Base-by-base conservation (phyloP, 2,797 vertebrate genomes). In the Mormyrops boulengeri region DNA sequence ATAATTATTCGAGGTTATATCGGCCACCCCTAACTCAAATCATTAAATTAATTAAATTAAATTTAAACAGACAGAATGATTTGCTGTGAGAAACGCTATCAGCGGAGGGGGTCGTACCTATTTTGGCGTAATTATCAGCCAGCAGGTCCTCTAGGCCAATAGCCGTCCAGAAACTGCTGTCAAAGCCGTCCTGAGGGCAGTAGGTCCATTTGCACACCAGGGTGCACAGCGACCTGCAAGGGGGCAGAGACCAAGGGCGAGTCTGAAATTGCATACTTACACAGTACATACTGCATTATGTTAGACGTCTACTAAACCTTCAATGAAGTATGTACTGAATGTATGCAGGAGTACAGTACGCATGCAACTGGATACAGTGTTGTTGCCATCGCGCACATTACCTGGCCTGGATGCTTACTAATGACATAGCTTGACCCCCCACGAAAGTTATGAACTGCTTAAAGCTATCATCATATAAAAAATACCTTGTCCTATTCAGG, bases 181-280 rank as follows among this genome's bases (percentile, higher is more conserved):
- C 96, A 98, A 98, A 99, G 85, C 98, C 98, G 19, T 93, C 94
- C 49, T 97, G 95, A 53, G 97, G 94, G 0, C 96, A 97, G 89
- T 98, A 99, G 0, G 97, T 98, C 98, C 98, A 99, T 91, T 99
- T 99, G 93, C 98, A 99, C 89, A 99, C 97, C 89, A 99, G 92
- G 3, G 98, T 98, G 90, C 98, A 99, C 50, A 99, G 95, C 92
- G 98, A 99, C 88, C 98, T 99, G 91, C 4, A 50, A 6, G 49
- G 82, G 69, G 26, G 62, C 62, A 69, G 11, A 69, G 26, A 69
- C 62, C 17, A n/a, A 44, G 38, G n/a, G 19, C 66, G 26, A 9
- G 57, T 26, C 38, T 12, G 34, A 7, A 17, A 87, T 14, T 52
- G 34, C 30, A 41, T 19, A 77, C 11, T 69, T 69, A 69, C 26